A percentile compares a stretch with the other conserved stretches of the same genome.
Evolutionary conservation across 2,888 invertebrate species (phyloP).

Genomic region (Eristalinus sepulchralis): DNA sequence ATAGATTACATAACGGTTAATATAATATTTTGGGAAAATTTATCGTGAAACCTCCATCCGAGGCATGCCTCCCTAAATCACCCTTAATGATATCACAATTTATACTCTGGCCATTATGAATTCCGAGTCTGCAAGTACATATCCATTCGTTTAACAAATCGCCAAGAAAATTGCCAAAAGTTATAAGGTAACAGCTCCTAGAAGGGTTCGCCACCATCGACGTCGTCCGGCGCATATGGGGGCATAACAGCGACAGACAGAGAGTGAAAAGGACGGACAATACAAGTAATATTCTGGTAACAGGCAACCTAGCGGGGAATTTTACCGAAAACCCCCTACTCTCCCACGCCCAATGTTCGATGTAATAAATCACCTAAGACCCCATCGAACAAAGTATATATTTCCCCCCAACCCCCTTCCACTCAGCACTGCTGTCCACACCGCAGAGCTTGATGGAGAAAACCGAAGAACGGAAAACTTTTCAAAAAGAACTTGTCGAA

Average conservation of each 20-base stretch:
- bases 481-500: constrained; percentile 22
- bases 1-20: constrained; percentile 59
- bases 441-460: constrained; percentile 1
- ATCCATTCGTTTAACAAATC: constrained; percentile 64
- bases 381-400: constrained; percentile 11
- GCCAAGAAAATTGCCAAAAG: constrained; percentile 60
- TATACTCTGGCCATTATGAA: constrained; percentile 62
- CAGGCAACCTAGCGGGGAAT: constrained; percentile 59
- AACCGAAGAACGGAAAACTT: constrained; percentile 31
- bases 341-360: constrained; percentile 34
- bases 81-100: constrained; percentile 68
- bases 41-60: constrained; percentile 57
- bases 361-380: constrained; percentile 45
- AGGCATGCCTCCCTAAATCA: constrained; percentile 55
- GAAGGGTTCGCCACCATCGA: constrained; percentile 37
- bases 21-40: constrained; percentile 61
- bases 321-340: constrained; percentile 2
- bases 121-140: constrained; percentile 44
- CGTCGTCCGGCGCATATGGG: not conserved
- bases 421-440: not conserved
- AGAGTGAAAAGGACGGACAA: not conserved
- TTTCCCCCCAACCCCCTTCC: not conserved
- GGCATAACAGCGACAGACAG: not conserved
- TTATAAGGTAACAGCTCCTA: constrained; percentile 43
- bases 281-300: constrained; percentile 50